Evolutionary conservation across 2,888 invertebrate genomes (phyloP), one percentile per base, ranked within the genome.

Genomic region (Tillus elongatus): DNA sequence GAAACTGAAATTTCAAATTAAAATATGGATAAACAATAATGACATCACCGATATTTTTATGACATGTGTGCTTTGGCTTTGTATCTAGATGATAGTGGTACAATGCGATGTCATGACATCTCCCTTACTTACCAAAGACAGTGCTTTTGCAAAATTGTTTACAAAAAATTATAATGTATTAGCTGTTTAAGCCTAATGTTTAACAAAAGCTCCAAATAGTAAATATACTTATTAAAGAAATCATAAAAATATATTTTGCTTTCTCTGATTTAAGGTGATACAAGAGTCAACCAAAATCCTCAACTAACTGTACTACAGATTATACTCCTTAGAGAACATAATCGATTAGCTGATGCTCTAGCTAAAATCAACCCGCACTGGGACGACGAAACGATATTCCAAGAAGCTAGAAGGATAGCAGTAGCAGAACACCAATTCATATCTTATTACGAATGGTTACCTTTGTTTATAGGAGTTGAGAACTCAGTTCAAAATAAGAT

Each of bases 381-480:
- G 84, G 68, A 69, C 43, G 84, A 85, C 50, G 84, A 85, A 60
- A 77, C 70, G 0, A 57, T 77, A 3, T 86, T 72, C 68, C 83
- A 85, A 57, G 84, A 85, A 62, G 72, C 82, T 0, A 69, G 83
- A 32, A 70, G 77, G 24, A 82, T 85, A 36, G 66, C 74, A 41
- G 75, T 78, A 13, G 84, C 81, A 2, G 69, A 79, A 58, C 72
- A 77, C 51, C 85, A 85, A 56, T 74, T 78, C 45, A 81, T 85
- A 51, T 74, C 78, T 37, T 85, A 83, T 58, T 81, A 82, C 55
- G 84, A 85, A 60, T 85, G 81, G 71, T 65, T 85, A 15, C 83
- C 84, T 0, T 75, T 82, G 43, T 74, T 84, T 53, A 70, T 84
- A 30, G 83, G 82, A 13, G 52, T 55, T 28, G 69, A 77, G n/a